Percentiles rank a stretch among this genome's conserved stretches.
These are phyloP conservation scores for Sebastes hubbsi DNA, from an alignment of 2,797 vertebrate species.

Conservation along the genomic window DNA sequence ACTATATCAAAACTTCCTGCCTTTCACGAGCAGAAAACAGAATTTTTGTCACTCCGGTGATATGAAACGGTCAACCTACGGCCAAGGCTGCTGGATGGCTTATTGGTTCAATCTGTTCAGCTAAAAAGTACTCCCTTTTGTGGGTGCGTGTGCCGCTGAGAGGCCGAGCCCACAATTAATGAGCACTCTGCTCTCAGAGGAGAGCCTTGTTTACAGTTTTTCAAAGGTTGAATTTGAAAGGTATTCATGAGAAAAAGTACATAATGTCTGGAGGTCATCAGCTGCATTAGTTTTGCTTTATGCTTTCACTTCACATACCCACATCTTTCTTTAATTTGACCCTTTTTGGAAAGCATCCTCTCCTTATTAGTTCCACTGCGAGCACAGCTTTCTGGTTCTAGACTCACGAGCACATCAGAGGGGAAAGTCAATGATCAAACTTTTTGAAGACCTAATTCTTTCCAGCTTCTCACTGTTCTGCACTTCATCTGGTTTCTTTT, in stretches of 20 bases:
- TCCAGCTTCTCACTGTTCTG: slow-evolving; percentile 50
- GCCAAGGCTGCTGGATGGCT: slow-evolving; percentile 1
- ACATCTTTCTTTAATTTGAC: slow-evolving; percentile 36
- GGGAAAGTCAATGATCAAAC: slow-evolving; percentile 50
- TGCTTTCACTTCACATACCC: slow-evolving; percentile 21
- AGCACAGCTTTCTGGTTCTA: slow-evolving; percentile 27
- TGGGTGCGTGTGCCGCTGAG: slow-evolving; percentile 6
- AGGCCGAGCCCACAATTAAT: slow-evolving; percentile 45
- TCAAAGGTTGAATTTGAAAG: slow-evolving; percentile 29
- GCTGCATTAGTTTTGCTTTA: neutral
- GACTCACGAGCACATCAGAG: slow-evolving; percentile 50
- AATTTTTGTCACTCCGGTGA: slow-evolving; percentile 7
- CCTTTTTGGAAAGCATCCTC: slow-evolving; percentile 27
- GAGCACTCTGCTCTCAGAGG: slow-evolving; percentile 16
- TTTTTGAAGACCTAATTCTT: slow-evolving; percentile 70
- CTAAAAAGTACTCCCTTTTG: slow-evolving; percentile 17
- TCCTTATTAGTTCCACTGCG: slow-evolving; percentile 62
- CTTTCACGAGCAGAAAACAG: neutral
- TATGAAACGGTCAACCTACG: slow-evolving; percentile 9
- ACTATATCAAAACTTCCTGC: slow-evolving; percentile 27
- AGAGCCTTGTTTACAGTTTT: slow-evolving; percentile 31
- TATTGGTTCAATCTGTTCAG: slow-evolving; percentile 40
- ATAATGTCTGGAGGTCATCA: slow-evolving; percentile 4
- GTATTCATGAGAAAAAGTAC: slow-evolving; percentile 9
- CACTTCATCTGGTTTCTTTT: slow-evolving; percentile 74